Evolutionary conservation across 2,797 vertebrate genomes (phyloP), one percentile per base, ranked within the genome.

Genomic region (Brachyalestes nurse): DNA sequence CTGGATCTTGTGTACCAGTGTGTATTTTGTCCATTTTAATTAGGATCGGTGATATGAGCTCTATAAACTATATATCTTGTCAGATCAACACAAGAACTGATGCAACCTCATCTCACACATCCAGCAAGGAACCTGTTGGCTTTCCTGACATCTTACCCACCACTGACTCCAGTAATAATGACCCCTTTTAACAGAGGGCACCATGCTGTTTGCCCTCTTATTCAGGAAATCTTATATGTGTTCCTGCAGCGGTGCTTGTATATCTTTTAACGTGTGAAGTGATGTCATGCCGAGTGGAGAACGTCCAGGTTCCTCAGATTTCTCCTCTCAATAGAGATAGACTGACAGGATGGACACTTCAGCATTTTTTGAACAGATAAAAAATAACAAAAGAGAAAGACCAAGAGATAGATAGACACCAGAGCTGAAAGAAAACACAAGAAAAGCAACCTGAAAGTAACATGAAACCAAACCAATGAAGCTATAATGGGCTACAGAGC

Each of bases 81-180:
- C 4, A 10, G 19, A n/a, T 1, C n/a, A 21, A n/a, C n/a, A 21
- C 34, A 12, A 16, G 47, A 51, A 69, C 6, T 21, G 51, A 38
- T 65, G 55, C 81, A 60, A 75, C 74, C 45, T 67, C 12, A 71
- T 62, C 47, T 19, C 49, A 74, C 38, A 42, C 0, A 58, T 69
- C 70, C 38, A 19, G 62, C 17, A 72, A 34, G 55, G 47, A 49
- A 80, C 17, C 23, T 69, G 28, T 55, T 82, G 40, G 74, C 64
- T 77, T 76, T 78, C 62, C 65, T 65, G 8, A 40, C 58, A 70
- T 28, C 12, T 79, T 79, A 81, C 62, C 34, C 77, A 72, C 5
- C 10, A 14, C 60, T 62, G 53, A 34, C 28, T 51, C 25, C 62
- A 4, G 72, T 74, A 82, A 82, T 80, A 78, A 82, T 72, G 72